Evolutionary conservation across 2,888 invertebrate species (phyloP).

Genomic region (Chamaedrilus cognettii): DNA sequence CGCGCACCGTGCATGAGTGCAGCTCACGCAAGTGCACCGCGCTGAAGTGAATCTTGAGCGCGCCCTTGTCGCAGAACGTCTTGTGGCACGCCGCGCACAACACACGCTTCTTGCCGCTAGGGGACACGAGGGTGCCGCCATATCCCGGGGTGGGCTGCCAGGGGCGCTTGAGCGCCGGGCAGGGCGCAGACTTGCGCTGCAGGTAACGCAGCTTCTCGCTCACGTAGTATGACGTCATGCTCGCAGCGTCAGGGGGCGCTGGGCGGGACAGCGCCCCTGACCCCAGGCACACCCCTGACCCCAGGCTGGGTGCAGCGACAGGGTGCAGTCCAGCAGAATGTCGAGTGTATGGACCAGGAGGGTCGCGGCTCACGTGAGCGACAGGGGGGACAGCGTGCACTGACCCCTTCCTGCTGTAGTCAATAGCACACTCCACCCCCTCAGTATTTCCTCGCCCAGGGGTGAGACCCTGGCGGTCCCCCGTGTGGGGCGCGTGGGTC

Average conservation of each 20-base stretch:
- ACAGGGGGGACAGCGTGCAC: constrained; percentile 6
- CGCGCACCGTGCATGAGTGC: constrained; percentile 99
- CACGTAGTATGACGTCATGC: constrained; percentile 20
- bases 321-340: too few relatives aligned
- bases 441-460: too few relatives aligned
- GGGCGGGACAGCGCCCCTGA: too few relatives aligned
- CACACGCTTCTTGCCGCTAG: constrained; percentile 81
- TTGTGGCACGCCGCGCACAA: constrained; percentile 98
- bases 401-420: constrained; percentile 36
- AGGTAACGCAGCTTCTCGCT: constrained; percentile 48
- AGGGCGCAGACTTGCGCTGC: background rate
- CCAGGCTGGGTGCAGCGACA: too few relatives aligned
- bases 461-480: constrained; percentile 6
- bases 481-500: background rate
- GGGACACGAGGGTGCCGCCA: constrained; percentile 54
- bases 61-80: constrained; percentile 99
- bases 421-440: constrained; percentile 38
- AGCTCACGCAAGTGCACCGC: constrained; percentile 98
- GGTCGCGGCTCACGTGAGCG: background rate
- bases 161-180: constrained; percentile 38
- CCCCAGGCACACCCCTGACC: too few relatives aligned
- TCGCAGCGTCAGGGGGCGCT: constrained; percentile 5
- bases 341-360: too few relatives aligned
- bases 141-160: constrained; percentile 60
- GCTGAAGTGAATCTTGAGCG: constrained; percentile 98